phyloP scores from a whole-genome alignment of 2,113 vertebrate genomes.

The Bettongia penicillata region DNA sequence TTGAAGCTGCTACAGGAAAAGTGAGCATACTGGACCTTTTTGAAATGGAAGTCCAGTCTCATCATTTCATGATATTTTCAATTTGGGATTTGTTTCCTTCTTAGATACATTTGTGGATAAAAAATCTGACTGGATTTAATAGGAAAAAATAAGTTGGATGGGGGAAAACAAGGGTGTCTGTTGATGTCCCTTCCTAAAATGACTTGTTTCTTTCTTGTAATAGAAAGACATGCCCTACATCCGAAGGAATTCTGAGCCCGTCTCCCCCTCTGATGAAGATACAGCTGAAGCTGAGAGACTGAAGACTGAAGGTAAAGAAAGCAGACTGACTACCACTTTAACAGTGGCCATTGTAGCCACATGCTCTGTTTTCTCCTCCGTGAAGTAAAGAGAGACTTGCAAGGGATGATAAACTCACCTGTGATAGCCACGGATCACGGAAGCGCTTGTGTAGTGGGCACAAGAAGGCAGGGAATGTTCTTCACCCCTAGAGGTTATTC shows the following conservation, averaged over 20 bases:
- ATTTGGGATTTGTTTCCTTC: background rate
- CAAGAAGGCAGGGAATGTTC: background rate
- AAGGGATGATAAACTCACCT: background rate
- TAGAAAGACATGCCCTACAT: conserved; percentile 80
- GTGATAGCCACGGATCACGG: background rate
- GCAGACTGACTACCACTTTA: rapidly evolving
- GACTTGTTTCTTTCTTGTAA: background rate
- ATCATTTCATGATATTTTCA: background rate
- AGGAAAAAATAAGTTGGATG: background rate
- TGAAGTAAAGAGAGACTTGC: background rate
- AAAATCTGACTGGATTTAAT: rapidly evolving
- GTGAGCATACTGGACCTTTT: conserved; percentile 72
- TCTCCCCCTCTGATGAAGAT: conserved; percentile 88
- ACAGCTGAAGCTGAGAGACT: conserved; percentile 91
- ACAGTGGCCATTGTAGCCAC: no score
- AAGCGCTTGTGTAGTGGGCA: no score
- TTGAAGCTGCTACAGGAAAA: conserved; percentile 84
- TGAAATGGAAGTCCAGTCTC: background rate
- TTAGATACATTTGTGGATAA: rapidly evolving
- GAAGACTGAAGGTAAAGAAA: conserved; percentile 91
- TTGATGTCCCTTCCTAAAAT: background rate
- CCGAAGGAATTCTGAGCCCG: conserved; percentile 77
- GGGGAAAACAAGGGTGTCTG: background rate
- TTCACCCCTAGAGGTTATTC: background rate
- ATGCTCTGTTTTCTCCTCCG: background rate